phyloP scores from a whole-genome alignment of 2,113 vertebrate species.

The Mormoops blainvillei region DNA sequence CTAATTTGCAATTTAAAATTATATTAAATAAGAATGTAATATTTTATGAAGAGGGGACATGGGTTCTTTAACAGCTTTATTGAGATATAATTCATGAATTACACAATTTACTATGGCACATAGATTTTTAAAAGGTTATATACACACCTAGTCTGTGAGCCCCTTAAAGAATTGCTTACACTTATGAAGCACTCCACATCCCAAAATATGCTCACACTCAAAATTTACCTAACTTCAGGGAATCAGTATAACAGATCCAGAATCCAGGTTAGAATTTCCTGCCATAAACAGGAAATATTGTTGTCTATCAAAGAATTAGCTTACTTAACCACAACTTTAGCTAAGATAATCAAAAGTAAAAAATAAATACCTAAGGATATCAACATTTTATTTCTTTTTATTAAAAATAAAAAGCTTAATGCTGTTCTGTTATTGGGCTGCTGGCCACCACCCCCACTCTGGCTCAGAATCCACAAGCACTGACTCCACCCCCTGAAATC shows the following conservation, averaged over 20 bases:
- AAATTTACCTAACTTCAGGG: background rate
- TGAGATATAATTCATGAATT: background rate
- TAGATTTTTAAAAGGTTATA: background rate
- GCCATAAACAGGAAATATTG: background rate
- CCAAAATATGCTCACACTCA: background rate
- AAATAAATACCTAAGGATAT: background rate
- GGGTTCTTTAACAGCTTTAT: background rate
- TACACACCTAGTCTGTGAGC: background rate
- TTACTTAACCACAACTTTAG: background rate
- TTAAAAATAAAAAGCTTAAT: background rate
- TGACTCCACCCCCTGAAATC: background rate
- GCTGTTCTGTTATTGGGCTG: background rate
- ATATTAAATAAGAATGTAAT: background rate
- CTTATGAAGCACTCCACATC: background rate
- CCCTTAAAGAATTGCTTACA: background rate
- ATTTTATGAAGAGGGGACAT: background rate
- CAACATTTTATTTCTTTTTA: background rate
- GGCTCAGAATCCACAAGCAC: background rate
- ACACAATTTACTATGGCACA: background rate
- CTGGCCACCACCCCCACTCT: background rate
- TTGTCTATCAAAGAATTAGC: background rate
- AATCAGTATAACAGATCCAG: background rate
- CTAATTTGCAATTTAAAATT: conserved; percentile 1
- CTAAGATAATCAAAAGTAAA: background rate
- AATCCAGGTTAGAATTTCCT: conserved; percentile 30